phyloP scores from a whole-genome alignment of 2,113 vertebrate genomes.

The Myotis yumanensis region DNA sequence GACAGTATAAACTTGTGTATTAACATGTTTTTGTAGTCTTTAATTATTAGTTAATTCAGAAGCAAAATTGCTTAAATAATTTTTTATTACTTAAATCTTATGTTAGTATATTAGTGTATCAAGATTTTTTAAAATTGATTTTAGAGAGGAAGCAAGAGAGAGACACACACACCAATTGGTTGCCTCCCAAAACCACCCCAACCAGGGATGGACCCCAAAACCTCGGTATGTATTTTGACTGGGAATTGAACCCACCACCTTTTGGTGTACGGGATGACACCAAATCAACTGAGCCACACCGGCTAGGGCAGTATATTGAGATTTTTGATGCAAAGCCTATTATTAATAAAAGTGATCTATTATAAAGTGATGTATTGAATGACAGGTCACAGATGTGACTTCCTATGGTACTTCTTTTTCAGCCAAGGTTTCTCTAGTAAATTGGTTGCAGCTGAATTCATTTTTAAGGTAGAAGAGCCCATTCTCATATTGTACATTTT shows the following conservation, averaged over 20 bases:
- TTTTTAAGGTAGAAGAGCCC: constrained; percentile 25
- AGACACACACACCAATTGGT: too few species aligned
- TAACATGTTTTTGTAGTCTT: neutral
- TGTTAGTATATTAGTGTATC: too few species aligned
- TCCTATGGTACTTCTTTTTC: neutral
- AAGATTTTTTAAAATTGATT: too few species aligned
- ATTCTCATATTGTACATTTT: constrained; percentile 12
- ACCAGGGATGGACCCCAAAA: too few species aligned
- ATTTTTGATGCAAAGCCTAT: constrained; percentile 35
- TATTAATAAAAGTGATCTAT: constrained; percentile 6
- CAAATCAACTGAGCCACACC: too few species aligned
- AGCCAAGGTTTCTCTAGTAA: neutral
- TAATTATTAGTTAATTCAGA: constrained; percentile 4
- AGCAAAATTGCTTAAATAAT: neutral
- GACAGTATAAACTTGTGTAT: neutral
- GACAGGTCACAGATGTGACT: neutral
- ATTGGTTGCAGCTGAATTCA: neutral
- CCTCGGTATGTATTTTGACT: too few species aligned
- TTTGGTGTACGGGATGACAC: too few species aligned
- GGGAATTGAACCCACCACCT: too few species aligned
- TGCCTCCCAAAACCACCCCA: too few species aligned
- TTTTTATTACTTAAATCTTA: too few species aligned
- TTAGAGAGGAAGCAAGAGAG: too few species aligned
- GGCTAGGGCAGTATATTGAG: neutral
- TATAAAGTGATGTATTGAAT: neutral